A percentile compares a stretch with the other conserved stretches of the same genome.
phyloP scores from a whole-genome alignment of 2,888 invertebrate species.

The Barypeithes pellucidus region DNA sequence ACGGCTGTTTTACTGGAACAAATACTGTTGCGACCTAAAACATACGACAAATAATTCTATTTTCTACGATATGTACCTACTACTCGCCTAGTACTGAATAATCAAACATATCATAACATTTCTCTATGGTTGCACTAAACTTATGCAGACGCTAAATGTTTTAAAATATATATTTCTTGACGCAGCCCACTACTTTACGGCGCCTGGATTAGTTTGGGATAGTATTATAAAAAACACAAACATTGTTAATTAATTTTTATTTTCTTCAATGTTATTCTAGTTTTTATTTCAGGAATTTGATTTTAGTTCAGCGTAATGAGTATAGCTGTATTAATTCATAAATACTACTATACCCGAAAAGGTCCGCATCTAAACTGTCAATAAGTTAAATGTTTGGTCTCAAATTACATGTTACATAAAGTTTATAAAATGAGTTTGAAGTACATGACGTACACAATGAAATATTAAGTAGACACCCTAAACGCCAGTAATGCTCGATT shows the following conservation, averaged over 20 bases:
- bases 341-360: too few relatives aligned
- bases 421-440: too few relatives aligned
- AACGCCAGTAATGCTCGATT: background rate
- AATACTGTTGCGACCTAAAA: conserved; percentile 29
- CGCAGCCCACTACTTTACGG: background rate
- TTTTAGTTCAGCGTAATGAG: background rate
- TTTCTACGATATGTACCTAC: background rate
- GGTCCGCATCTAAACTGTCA: background rate
- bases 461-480: background rate
- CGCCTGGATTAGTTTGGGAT: background rate
- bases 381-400: background rate
- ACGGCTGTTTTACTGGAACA: conserved; percentile 29
- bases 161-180: background rate
- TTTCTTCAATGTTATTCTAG: too few relatives aligned
- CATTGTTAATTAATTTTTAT: background rate
- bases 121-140: too few relatives aligned
- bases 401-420: too few relatives aligned
- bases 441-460: too few relatives aligned
- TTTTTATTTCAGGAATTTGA: background rate
- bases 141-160: background rate
- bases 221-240: background rate
- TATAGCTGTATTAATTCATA: too few relatives aligned
- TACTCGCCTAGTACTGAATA: background rate
- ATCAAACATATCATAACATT: background rate
- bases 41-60: conserved; percentile 19